These are phyloP conservation scores for Emydocephalus ijimae DNA, from an alignment of 2,113 vertebrate species.

Conservation along the genomic window DNA sequence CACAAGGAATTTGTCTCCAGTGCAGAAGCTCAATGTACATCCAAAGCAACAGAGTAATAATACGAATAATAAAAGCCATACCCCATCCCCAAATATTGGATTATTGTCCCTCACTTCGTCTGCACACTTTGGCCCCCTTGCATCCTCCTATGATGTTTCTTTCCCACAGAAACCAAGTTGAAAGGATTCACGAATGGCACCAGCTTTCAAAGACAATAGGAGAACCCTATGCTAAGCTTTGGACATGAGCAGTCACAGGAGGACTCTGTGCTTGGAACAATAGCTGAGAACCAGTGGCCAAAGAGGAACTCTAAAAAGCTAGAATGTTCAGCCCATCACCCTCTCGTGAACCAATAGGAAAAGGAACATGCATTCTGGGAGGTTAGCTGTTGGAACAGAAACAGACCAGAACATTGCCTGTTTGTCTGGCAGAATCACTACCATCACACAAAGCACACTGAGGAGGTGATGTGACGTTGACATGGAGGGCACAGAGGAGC, in stretches of 20 bases:
- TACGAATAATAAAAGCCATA: not conserved
- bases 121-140: not conserved
- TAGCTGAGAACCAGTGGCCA: slow-evolving; percentile 33
- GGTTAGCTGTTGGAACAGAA: slow-evolving; percentile 49
- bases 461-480: slow-evolving; percentile 50
- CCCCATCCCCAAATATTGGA: not conserved
- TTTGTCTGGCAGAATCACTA: slow-evolving; percentile 55
- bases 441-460: slow-evolving; percentile 46
- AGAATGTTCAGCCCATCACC: slow-evolving; percentile 44
- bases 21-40: not conserved
- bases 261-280: slow-evolving; percentile 22
- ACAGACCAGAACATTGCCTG: slow-evolving; percentile 36
- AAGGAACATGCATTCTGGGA: slow-evolving; percentile 34
- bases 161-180: not conserved
- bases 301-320: not conserved
- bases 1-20: not conserved
- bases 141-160: not conserved
- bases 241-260: slow-evolving; percentile 13
- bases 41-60: not conserved
- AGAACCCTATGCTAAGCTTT: slow-evolving; percentile 7
- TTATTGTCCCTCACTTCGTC: not conserved
- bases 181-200: not conserved
- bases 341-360: accelerated
- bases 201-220: not conserved
- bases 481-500: slow-evolving; percentile 31